Evolutionary conservation across 2,797 vertebrate genomes (phyloP).

Genomic region (Percopsis omiscomaycus): DNA sequence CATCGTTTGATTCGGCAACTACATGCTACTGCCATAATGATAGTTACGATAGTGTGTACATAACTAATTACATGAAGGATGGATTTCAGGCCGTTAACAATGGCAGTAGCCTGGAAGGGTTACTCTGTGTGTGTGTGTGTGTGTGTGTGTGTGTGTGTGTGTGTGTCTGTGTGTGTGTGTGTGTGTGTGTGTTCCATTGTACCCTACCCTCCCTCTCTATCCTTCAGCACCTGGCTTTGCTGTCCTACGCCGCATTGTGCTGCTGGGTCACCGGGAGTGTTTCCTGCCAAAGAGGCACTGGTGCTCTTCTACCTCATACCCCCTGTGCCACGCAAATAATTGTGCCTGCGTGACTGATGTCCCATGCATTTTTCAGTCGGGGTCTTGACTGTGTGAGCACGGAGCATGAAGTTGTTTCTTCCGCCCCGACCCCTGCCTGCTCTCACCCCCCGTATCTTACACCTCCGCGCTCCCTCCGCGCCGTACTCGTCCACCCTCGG

Average conservation of each 20-base stretch:
- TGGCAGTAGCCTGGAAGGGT: neutral
- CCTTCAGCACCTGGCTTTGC: neutral
- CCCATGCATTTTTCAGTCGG: slow-evolving; percentile 75
- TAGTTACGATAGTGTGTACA: too few species aligned
- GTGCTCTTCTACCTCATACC: slow-evolving; percentile 49
- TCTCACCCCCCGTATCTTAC: slow-evolving; percentile 36
- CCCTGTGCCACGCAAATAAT: slow-evolving; percentile 72
- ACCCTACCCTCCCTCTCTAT: too few species aligned
- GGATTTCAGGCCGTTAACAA: too few species aligned
- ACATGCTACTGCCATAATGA: too few species aligned
- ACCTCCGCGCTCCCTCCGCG: slow-evolving; percentile 46
- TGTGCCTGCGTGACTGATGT: slow-evolving; percentile 67
- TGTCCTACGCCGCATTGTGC: slow-evolving; percentile 51
- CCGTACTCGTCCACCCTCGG: slow-evolving; percentile 47
- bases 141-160: neutral
- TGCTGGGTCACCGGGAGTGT: slow-evolving; percentile 48
- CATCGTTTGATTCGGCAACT: too few species aligned
- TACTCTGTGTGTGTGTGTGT: neutral
- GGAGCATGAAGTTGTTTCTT: slow-evolving; percentile 51
- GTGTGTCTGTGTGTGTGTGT: neutral
- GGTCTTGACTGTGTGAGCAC: slow-evolving; percentile 46
- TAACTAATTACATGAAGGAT: too few species aligned
- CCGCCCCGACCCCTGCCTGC: slow-evolving; percentile 17
- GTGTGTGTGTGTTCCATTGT: neutral
- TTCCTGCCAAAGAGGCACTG: slow-evolving; percentile 52